Conservation (phyloP, 2,888 invertebrate genomes). For the Heteromyza rotundicornis region DNA sequence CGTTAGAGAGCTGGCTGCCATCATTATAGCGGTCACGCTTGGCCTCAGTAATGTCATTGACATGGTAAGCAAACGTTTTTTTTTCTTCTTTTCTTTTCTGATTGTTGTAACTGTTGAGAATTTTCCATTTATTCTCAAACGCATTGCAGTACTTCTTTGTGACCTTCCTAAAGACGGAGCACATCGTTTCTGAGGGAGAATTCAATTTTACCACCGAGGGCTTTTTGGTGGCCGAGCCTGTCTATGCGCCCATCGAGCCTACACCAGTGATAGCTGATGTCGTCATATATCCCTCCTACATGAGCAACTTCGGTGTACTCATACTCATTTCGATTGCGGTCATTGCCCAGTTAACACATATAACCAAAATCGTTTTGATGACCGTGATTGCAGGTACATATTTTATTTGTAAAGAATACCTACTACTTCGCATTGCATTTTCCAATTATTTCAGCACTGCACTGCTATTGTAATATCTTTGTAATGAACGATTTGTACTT, state of each 20-base stretch:
- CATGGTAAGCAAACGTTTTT: constrained; percentile 64
- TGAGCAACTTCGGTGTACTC: constrained; percentile 74
- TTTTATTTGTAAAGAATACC: constrained; percentile 1
- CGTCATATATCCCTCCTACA: constrained; percentile 72
- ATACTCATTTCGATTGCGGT: constrained; percentile 74
- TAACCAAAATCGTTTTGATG: constrained; percentile 72
- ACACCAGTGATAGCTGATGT: constrained; percentile 43
- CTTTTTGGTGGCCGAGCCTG: constrained; percentile 33
- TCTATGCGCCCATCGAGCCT: constrained; percentile 41
- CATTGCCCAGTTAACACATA: constrained; percentile 74
- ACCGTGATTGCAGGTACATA: constrained; percentile 65
- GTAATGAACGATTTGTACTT: constrained; percentile 66
- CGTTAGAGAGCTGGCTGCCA: constrained; percentile 66
- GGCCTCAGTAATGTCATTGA: constrained; percentile 69
- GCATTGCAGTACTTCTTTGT: constrained; percentile 41
- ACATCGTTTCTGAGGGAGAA: constrained; percentile 49
- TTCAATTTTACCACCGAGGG: constrained; percentile 44
- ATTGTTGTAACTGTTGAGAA: too few species aligned
- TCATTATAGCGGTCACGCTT: constrained; percentile 66
- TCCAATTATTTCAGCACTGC: constrained; percentile 58
- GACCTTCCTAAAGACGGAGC: constrained; percentile 41
- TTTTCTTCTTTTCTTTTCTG: neutral
- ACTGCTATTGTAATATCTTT: constrained; percentile 68
- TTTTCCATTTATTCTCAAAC: neutral
- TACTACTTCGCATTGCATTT: neutral